Conservation (phyloP, 2,888 invertebrate species). For the Margaritifera margaritifera region DNA sequence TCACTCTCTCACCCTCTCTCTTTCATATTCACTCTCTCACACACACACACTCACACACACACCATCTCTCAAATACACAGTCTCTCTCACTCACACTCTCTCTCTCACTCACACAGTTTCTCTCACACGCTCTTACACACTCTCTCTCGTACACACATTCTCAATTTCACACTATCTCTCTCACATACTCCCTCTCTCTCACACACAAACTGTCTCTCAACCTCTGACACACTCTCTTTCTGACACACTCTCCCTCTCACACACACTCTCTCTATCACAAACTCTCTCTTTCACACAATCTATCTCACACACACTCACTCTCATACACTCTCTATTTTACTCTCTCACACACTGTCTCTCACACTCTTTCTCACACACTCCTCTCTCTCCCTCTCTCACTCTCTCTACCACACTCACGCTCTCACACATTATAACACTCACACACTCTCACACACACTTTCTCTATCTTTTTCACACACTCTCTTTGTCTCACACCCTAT, state of each 20-base stretch:
- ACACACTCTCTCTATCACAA: slow-evolving; percentile 4
- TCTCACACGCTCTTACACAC: neutral
- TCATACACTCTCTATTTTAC: slow-evolving; percentile 1
- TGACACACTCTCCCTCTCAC: slow-evolving; percentile 4
- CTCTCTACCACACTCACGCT: neutral
- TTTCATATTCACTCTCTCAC: too few species aligned
- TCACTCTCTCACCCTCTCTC: too few species aligned
- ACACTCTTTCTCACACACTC: slow-evolving; percentile 5
- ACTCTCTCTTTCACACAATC: slow-evolving; percentile 10
- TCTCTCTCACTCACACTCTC: neutral
- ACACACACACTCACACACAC: too few species aligned
- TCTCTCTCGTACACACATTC: slow-evolving; percentile 1
- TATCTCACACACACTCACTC: neutral
- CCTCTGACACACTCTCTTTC: slow-evolving; percentile 6
- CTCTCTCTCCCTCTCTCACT: neutral
- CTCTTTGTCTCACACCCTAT: slow-evolving; percentile 1
- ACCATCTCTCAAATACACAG: too few species aligned
- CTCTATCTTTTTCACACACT: slow-evolving; percentile 1
- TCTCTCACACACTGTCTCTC: slow-evolving; percentile 5
- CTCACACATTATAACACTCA: slow-evolving; percentile 5
- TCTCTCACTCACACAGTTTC: neutral
- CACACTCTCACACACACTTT: slow-evolving; percentile 1
- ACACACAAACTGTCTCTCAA: slow-evolving; percentile 5
- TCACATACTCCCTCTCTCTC: neutral
- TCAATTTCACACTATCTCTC: slow-evolving; percentile 3